Conservation (phyloP, 1,140 invertebrate species). For the Steinernema feltiae region DNA sequence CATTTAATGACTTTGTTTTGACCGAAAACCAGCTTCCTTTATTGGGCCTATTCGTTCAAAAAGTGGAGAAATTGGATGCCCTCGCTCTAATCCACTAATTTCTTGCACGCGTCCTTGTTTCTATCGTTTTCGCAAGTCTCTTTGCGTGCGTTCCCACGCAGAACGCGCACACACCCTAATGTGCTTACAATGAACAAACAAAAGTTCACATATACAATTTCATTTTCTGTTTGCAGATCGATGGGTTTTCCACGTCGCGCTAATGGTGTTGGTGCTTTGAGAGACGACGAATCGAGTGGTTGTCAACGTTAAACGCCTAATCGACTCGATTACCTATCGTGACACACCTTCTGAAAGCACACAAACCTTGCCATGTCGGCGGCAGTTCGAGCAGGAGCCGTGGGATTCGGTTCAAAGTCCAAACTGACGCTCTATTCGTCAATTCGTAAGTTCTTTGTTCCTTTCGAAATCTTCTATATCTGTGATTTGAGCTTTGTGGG, state of each 20-base stretch:
- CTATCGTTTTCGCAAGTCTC: too few species aligned
- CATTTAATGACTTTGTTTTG: too few species aligned
- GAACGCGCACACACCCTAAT: too few species aligned
- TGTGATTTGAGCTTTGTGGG: too few species aligned
- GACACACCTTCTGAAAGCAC: background rate
- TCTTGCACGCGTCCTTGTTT: too few species aligned
- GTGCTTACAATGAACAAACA: background rate
- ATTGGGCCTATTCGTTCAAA: too few species aligned
- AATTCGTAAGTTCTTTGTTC: background rate
- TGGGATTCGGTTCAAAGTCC: background rate
- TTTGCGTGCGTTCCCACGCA: too few species aligned
- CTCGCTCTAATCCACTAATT: too few species aligned
- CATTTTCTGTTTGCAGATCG: background rate
- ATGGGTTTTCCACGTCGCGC: background rate
- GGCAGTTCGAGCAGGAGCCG: background rate
- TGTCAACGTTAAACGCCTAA: background rate
- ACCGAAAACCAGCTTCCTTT: too few species aligned
- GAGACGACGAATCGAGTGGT: too few species aligned
- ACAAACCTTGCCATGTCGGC: background rate
- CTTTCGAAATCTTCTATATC: background rate
- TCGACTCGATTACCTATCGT: background rate
- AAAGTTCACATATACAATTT: conserved; percentile 1
- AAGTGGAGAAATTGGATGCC: too few species aligned
- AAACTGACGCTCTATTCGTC: conserved; percentile 9
- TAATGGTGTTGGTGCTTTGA: too few species aligned